Conservation (phyloP, 2,113 vertebrate genomes). For the Tautogolabrus adspersus region DNA sequence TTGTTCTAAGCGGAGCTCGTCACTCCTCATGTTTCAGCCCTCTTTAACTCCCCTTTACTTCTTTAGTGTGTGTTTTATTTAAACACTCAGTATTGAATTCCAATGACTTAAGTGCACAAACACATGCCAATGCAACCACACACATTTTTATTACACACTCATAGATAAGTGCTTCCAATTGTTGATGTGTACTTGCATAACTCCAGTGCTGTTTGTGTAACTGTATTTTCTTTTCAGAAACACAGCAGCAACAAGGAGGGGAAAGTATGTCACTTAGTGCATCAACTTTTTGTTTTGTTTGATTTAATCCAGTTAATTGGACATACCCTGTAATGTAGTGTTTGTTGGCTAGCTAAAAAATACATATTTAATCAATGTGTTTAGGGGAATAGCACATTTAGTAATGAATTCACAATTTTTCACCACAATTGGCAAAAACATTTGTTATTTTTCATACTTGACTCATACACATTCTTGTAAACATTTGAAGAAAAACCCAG, state of each 20-base stretch:
- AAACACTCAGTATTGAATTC: slow-evolving; percentile 37
- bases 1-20: slow-evolving; percentile 11
- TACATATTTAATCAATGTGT: slow-evolving; percentile 42
- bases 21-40: slow-evolving; percentile 4
- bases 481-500: no score
- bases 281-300: slow-evolving; percentile 71
- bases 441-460: neutral
- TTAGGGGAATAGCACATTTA: slow-evolving; percentile 69
- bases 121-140: slow-evolving; percentile 26
- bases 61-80: slow-evolving; percentile 44
- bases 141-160: slow-evolving; percentile 24
- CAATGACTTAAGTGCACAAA: slow-evolving; percentile 45
- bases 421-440: neutral
- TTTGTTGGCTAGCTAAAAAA: slow-evolving; percentile 58
- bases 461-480: no score
- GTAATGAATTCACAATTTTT: slow-evolving; percentile 41
- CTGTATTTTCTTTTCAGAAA: slow-evolving; percentile 87
- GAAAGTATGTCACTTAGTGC: slow-evolving; percentile 84
- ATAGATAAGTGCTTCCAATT: slow-evolving; percentile 58
- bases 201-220: slow-evolving; percentile 77
- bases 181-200: slow-evolving; percentile 69
- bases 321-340: slow-evolving; percentile 52
- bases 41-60: slow-evolving; percentile 17
- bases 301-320: slow-evolving; percentile 69
- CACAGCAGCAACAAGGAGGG: slow-evolving; percentile 83